Conservation (phyloP, 1,140 invertebrate genomes). For the Probaryconus sp. region DNA sequence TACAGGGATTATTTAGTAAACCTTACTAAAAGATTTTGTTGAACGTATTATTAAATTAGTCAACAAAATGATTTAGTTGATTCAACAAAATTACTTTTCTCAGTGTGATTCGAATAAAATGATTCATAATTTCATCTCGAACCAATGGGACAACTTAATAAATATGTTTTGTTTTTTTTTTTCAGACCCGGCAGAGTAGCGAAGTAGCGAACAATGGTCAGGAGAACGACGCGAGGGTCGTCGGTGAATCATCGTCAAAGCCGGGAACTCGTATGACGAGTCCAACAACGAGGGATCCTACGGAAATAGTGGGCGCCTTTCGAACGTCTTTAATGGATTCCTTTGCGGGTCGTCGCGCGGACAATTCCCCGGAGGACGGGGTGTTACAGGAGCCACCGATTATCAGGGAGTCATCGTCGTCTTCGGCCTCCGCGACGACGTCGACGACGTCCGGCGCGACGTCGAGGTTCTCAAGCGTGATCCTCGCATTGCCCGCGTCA, state of each 20-base stretch:
- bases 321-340: slow-evolving; percentile 47
- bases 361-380: slow-evolving; percentile 25
- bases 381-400: slow-evolving; percentile 21
- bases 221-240: slow-evolving; percentile 59
- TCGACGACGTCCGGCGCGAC: slow-evolving; percentile 31
- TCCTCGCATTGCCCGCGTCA: slow-evolving; percentile 68
- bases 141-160: no score
- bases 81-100: no score
- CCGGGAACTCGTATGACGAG: slow-evolving; percentile 58
- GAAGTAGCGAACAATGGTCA: slow-evolving; percentile 66
- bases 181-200: slow-evolving; percentile 75
- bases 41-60: no score
- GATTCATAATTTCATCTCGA: no score
- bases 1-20: no score
- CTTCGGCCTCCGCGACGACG: slow-evolving; percentile 41
- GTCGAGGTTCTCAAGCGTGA: slow-evolving; percentile 61
- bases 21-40: no score
- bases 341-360: slow-evolving; percentile 25
- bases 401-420: slow-evolving; percentile 25
- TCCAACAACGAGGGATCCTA: slow-evolving; percentile 52
- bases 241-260: slow-evolving; percentile 66
- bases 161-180: no score
- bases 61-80: no score
- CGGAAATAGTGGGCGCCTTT: slow-evolving; percentile 58
- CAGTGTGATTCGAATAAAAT: no score